Conservation (phyloP, 2,113 vertebrate species). For the Sciurus niger region DNA sequence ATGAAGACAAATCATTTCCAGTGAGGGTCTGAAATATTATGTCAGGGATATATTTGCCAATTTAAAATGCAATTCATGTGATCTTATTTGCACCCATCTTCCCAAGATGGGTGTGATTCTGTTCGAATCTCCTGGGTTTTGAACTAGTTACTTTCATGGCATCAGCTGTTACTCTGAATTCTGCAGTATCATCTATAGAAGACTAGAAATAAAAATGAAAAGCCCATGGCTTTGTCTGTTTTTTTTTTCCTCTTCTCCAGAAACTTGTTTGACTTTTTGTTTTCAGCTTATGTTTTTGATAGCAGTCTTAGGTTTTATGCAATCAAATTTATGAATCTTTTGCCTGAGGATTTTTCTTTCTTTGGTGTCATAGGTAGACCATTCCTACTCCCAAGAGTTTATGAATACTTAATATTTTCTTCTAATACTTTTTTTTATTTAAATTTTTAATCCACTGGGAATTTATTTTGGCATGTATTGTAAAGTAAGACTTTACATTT, state of each 20-base stretch:
- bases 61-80: not conserved
- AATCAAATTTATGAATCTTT: constrained; percentile 10
- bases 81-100: not conserved
- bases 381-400: not conserved
- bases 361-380: constrained; percentile 10
- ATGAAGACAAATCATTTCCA: not conserved
- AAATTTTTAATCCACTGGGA: not conserved
- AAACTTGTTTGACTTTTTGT: not conserved
- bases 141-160: constrained; percentile 99
- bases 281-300: not conserved
- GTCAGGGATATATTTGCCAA: not conserved
- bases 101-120: constrained; percentile 59
- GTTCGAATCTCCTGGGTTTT: constrained; percentile 96
- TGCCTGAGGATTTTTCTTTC: not conserved
- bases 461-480: not conserved
- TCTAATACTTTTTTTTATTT: not conserved
- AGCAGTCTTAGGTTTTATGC: not conserved
- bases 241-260: not conserved
- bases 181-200: constrained; percentile 93
- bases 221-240: not conserved
- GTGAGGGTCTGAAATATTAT: not conserved
- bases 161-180: constrained; percentile 96
- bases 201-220: constrained; percentile 88
- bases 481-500: constrained; percentile 53
- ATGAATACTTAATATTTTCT: constrained; percentile 24